phyloP scores from a whole-genome alignment of 2,888 invertebrate genomes.

The Acleris holmiana region DNA sequence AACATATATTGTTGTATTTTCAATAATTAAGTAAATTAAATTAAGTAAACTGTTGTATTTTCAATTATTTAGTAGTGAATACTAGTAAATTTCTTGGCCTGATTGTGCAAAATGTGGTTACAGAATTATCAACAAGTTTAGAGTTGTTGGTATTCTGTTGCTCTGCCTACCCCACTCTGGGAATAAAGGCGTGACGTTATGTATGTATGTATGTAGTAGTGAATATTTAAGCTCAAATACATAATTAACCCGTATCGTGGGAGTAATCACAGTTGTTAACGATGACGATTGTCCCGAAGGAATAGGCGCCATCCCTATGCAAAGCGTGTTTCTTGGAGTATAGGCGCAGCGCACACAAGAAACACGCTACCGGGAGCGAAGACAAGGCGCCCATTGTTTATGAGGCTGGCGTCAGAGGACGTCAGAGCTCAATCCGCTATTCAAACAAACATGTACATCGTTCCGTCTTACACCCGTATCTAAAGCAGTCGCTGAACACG shows the following conservation, averaged over 20 bases:
- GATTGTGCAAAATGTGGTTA: too few species aligned
- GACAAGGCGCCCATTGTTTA: slow-evolving; percentile 61
- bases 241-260: slow-evolving; percentile 9
- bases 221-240: slow-evolving; percentile 24
- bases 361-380: slow-evolving; percentile 42
- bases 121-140: too few species aligned
- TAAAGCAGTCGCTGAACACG: slow-evolving; percentile 45
- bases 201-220: too few species aligned
- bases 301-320: slow-evolving; percentile 41
- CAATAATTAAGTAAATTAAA: too few species aligned
- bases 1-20: slow-evolving; percentile 18
- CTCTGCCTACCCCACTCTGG: too few species aligned
- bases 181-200: too few species aligned
- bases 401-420: slow-evolving; percentile 54
- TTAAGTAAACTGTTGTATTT: too few species aligned
- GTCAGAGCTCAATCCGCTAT: slow-evolving; percentile 67
- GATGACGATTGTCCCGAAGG: slow-evolving; percentile 43
- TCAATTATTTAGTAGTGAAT: too few species aligned
- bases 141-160: too few species aligned
- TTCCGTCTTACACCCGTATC: slow-evolving; percentile 51
- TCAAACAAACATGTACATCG: slow-evolving; percentile 57
- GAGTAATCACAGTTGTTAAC: slow-evolving; percentile 42
- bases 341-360: slow-evolving; percentile 44
- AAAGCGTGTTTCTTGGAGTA: slow-evolving; percentile 42
- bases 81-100: too few species aligned